phyloP scores from a whole-genome alignment of 1,140 invertebrate species.

The Drosophila quadrilineata region DNA sequence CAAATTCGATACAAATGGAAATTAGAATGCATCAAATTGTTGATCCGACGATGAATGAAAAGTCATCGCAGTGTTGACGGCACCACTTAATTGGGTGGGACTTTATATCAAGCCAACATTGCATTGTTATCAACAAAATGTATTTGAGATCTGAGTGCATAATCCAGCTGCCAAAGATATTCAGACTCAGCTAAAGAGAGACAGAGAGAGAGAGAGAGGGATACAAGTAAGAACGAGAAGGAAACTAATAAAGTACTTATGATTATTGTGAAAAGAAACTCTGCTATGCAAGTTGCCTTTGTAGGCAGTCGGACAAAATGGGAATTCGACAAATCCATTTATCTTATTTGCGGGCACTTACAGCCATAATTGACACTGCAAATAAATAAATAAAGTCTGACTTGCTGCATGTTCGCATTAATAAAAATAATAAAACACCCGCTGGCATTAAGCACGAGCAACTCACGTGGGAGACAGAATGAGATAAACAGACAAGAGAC shows the following conservation, averaged over 20 bases:
- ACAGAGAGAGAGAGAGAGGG: not conserved
- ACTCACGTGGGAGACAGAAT: slow-evolving; percentile 18
- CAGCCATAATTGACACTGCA: slow-evolving; percentile 47
- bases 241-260: slow-evolving; percentile 5
- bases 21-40: too few species aligned
- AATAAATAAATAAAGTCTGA: slow-evolving; percentile 32
- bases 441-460: slow-evolving; percentile 13
- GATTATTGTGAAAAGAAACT: not conserved
- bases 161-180: too few species aligned
- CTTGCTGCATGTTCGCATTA: slow-evolving; percentile 13
- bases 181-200: too few species aligned
- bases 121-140: too few species aligned
- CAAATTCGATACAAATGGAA: too few species aligned
- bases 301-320: slow-evolving; percentile 18
- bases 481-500: too few species aligned
- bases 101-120: too few species aligned
- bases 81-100: too few species aligned
- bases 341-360: slow-evolving; percentile 46
- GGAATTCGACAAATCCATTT: slow-evolving; percentile 59
- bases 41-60: too few species aligned
- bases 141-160: too few species aligned
- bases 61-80: too few species aligned
- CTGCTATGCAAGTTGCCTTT: slow-evolving; percentile 9
- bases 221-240: slow-evolving; percentile 14
- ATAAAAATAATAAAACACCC: slow-evolving; percentile 20